Evolutionary conservation across 2,113 vertebrate species (phyloP).

Genomic region (Calyptomena viridis): DNA sequence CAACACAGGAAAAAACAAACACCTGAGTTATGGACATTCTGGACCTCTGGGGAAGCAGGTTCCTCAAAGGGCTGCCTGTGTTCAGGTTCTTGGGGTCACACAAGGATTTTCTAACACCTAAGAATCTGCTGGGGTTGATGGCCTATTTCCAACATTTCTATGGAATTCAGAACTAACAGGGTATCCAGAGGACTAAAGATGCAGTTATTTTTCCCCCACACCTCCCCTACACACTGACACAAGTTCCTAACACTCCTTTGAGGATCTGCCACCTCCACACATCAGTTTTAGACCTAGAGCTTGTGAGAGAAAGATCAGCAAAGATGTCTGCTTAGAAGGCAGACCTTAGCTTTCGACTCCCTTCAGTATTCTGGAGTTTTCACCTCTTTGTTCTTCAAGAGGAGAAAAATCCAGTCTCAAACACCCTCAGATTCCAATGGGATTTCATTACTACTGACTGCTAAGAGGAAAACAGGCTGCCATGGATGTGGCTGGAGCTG

Average conservation of each 20-base stretch:
- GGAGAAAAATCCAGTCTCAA: background rate
- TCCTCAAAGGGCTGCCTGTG: background rate
- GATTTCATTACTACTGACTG: background rate
- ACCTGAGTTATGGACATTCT: background rate
- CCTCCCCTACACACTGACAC: background rate
- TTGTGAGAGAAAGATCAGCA: background rate
- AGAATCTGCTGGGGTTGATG: background rate
- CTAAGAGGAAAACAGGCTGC: background rate
- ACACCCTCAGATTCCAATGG: background rate
- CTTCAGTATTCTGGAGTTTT: background rate
- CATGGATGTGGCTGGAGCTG: background rate
- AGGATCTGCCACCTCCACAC: background rate
- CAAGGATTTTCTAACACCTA: rapidly evolving
- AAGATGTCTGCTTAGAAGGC: background rate
- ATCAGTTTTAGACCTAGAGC: background rate
- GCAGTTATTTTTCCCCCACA: background rate
- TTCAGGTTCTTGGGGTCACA: background rate
- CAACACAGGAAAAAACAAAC: background rate
- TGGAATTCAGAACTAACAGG: background rate
- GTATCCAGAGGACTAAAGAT: background rate
- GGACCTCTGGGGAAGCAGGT: background rate
- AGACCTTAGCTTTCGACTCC: background rate
- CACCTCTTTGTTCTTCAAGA: background rate
- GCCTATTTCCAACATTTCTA: background rate
- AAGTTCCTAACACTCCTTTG: background rate